A percentile compares a stretch with the other conserved stretches of the same genome.
These are phyloP conservation scores for Spheniscus mendiculus DNA, from an alignment of 2,113 vertebrate species.

Conservation along the genomic window DNA sequence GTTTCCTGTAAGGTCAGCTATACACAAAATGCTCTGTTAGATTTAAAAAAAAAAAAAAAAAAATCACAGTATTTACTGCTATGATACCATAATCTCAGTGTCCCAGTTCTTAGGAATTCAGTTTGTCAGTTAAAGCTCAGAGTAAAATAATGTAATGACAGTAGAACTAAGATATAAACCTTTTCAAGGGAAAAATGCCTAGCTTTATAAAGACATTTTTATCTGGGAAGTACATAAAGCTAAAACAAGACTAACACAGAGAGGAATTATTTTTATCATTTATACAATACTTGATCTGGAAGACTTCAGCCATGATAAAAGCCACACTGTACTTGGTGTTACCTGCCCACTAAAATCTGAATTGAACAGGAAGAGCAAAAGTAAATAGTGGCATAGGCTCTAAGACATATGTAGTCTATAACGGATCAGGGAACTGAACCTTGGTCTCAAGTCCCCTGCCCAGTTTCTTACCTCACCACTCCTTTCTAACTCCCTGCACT, in stretches of 20 bases:
- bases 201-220: neutral
- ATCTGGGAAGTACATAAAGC: neutral
- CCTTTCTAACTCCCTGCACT: neutral
- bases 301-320: neutral
- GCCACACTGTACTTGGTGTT: neutral
- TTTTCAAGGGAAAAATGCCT: neutral
- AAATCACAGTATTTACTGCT: neutral
- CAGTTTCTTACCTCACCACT: neutral
- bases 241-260: neutral
- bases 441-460: neutral
- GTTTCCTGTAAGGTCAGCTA: slow-evolving; percentile 20
- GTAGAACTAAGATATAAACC: neutral
- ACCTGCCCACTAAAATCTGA: neutral
- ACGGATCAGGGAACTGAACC: neutral
- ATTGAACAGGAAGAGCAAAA: neutral
- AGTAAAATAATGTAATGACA: neutral
- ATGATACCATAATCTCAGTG: slow-evolving; percentile 4
- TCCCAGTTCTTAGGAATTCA: neutral
- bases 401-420: accelerated
- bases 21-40: slow-evolving; percentile 26
- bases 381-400: neutral
- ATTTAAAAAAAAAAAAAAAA: neutral
- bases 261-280: neutral
- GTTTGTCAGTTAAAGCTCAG: neutral
- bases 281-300: neutral